Evolutionary conservation across 2,797 vertebrate species (phyloP).

Genomic region (Mastacembelus armatus): DNA sequence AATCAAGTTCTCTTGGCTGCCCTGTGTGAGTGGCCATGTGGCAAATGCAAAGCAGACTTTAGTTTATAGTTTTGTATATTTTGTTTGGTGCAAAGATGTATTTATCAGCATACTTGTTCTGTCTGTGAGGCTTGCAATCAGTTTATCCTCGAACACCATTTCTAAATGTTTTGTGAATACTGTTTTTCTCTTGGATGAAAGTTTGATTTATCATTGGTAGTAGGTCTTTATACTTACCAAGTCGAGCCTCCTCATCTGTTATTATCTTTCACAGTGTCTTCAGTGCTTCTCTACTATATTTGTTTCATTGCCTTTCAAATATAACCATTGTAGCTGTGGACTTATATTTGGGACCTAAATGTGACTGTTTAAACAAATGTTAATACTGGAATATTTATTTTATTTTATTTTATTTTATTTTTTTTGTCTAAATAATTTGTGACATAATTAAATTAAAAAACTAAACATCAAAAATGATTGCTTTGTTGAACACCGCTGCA

Average conservation of each 20-base stretch:
- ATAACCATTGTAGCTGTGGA: conserved; percentile 24
- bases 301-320: conserved; percentile 30
- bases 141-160: conserved; percentile 14
- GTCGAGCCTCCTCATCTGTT: conserved; percentile 14
- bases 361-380: conserved; percentile 36
- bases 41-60: conserved; percentile 8
- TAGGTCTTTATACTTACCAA: conserved; percentile 4
- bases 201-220: conserved; percentile 13
- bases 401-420: too few species aligned
- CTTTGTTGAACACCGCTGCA: too few species aligned
- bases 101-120: conserved; percentile 31
- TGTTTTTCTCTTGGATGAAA: background rate
- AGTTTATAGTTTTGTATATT: conserved; percentile 19
- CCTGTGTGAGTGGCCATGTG: conserved; percentile 8
- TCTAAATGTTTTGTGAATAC: conserved; percentile 45
- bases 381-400: conserved; percentile 41
- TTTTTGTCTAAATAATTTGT: conserved; percentile 38
- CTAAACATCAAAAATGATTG: background rate
- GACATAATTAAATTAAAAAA: conserved; percentile 56
- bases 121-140: conserved; percentile 1
- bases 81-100: conserved; percentile 37
- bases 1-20: conserved; percentile 22
- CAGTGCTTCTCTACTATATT: conserved; percentile 29
- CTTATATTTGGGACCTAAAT: conserved; percentile 46
- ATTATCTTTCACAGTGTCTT: conserved; percentile 20